These are phyloP conservation scores for Monoplex corrugatus DNA, from an alignment of 2,888 invertebrate genomes.

Conservation along the genomic window DNA sequence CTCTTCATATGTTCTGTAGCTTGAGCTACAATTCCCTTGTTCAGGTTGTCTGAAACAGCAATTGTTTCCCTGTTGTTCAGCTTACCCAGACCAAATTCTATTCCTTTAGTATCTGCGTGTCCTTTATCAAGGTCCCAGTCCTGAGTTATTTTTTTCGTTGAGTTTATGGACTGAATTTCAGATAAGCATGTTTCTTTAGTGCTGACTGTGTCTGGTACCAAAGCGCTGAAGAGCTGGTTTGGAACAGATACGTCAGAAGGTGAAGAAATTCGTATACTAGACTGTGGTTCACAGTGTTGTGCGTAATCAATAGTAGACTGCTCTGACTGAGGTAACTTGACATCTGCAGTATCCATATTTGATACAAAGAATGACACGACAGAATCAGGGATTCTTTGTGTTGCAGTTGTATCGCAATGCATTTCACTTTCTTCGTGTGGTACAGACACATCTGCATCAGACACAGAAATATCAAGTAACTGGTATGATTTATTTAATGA, in stretches of 20 bases:
- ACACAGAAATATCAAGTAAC: background rate
- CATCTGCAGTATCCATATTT: background rate
- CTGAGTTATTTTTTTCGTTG: background rate
- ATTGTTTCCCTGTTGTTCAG: background rate
- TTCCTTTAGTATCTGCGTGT: background rate
- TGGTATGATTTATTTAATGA: background rate
- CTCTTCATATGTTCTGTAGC: too few relatives aligned
- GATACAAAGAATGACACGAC: background rate
- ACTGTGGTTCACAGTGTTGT: background rate
- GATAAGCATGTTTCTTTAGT: background rate
- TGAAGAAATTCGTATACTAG: background rate
- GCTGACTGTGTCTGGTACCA: background rate
- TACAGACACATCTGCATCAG: background rate
- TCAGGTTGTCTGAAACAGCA: background rate
- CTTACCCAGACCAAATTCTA: background rate
- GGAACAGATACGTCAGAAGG: background rate
- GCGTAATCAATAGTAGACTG: background rate
- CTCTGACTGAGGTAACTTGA: background rate
- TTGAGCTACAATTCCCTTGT: background rate
- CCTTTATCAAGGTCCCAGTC: background rate
- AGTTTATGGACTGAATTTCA: background rate
- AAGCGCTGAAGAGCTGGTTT: background rate
- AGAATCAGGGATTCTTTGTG: background rate
- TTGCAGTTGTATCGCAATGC: background rate
- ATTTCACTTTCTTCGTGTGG: background rate